phyloP scores from a whole-genome alignment of 1,140 invertebrate species.

The Luehdorfia chinensis region DNA sequence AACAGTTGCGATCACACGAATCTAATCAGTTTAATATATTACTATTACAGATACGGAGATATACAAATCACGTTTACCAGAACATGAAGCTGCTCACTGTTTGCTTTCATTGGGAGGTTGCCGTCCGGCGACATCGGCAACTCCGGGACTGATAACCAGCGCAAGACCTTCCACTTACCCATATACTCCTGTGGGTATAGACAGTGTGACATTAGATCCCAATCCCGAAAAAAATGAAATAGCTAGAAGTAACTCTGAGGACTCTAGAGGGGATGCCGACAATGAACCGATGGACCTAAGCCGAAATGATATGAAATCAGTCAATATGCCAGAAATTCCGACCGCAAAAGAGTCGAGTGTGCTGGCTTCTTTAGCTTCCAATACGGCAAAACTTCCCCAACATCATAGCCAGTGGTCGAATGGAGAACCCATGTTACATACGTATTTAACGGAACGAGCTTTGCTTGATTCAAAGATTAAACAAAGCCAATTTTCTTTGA shows the following conservation, averaged over 20 bases:
- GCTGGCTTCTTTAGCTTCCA: slow-evolving; percentile 81
- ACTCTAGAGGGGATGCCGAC: slow-evolving; percentile 45
- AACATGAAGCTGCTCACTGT: slow-evolving; percentile 93
- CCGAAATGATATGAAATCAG: slow-evolving; percentile 58
- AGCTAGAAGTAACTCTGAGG: slow-evolving; percentile 31
- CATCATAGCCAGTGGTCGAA: slow-evolving; percentile 77
- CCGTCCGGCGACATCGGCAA: slow-evolving; percentile 62
- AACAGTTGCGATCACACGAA: no score
- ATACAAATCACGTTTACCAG: slow-evolving; percentile 80
- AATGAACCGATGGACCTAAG: slow-evolving; percentile 80
- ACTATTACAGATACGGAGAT: slow-evolving; percentile 76
- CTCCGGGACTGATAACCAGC: slow-evolving; percentile 76
- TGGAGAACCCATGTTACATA: slow-evolving; percentile 82
- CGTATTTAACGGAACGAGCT: slow-evolving; percentile 87
- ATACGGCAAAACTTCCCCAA: slow-evolving; percentile 79
- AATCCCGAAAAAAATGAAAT: slow-evolving; percentile 42
- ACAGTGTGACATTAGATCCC: slow-evolving; percentile 41
- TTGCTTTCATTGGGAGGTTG: slow-evolving; percentile 84
- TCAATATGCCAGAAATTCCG: slow-evolving; percentile 75
- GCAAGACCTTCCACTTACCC: slow-evolving; percentile 81
- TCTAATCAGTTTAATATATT: no score
- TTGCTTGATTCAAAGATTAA: slow-evolving; percentile 86
- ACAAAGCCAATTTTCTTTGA: slow-evolving; percentile 77
- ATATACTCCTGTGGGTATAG: slow-evolving; percentile 73
- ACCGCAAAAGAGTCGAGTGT: slow-evolving; percentile 81